These are phyloP conservation scores for Meriones unguiculatus DNA, from an alignment of 2,113 vertebrate genomes.

Conservation along the genomic window DNA sequence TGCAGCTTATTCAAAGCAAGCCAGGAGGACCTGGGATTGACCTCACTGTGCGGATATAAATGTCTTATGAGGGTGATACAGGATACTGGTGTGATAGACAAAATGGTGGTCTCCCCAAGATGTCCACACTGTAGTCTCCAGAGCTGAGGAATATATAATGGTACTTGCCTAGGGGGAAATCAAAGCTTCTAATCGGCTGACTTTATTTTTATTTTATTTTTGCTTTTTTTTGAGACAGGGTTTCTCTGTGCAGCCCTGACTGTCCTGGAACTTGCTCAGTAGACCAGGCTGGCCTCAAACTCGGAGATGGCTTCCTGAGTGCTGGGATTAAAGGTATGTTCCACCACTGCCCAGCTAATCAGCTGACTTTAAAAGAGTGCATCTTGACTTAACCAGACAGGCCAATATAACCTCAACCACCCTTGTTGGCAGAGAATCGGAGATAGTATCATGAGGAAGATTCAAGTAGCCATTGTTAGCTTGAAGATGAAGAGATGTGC, in stretches of 20 bases:
- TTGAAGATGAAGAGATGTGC: background rate
- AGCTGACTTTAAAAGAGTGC: background rate
- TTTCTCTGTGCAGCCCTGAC: no score
- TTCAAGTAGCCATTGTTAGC: background rate
- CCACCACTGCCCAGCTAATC: background rate
- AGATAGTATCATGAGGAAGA: background rate
- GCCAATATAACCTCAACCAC: background rate
- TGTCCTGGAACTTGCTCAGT: background rate
- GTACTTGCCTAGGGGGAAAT: background rate
- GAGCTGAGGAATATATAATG: background rate
- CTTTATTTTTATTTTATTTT: background rate
- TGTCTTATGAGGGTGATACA: background rate
- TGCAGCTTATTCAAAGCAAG: background rate
- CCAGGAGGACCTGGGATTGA: background rate
- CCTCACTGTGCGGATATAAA: background rate
- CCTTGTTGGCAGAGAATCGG: background rate
- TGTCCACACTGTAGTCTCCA: background rate
- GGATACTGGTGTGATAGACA: no score
- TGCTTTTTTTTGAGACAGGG: background rate
- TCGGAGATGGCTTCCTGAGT: background rate
- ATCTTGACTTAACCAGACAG: background rate
- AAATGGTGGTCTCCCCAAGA: background rate
- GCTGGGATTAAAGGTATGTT: background rate
- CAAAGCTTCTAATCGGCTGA: background rate
- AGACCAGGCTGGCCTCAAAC: background rate